Percentiles rank a stretch among this genome's conserved stretches.
phyloP scores from a whole-genome alignment of 2,888 invertebrate genomes.

The Ophraella communa region DNA sequence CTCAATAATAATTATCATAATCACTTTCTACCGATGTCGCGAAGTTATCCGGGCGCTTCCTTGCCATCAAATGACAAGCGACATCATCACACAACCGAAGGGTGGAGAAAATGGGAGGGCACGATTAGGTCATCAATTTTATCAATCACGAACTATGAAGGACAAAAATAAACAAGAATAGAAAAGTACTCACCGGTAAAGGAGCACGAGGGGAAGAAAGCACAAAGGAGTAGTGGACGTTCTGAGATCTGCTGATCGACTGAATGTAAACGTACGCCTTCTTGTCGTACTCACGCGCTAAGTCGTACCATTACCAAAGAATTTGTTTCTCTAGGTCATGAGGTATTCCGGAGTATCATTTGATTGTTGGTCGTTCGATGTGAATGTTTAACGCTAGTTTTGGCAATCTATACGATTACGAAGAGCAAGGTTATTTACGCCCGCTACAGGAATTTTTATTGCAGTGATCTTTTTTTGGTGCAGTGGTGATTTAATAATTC shows the following conservation, averaged over 20 bases:
- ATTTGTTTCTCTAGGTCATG: slow-evolving; percentile 56
- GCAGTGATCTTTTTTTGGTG: not conserved
- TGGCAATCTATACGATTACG: slow-evolving; percentile 30
- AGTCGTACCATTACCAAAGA: slow-evolving; percentile 49
- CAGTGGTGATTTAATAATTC: not conserved
- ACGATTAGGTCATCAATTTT: slow-evolving; percentile 37
- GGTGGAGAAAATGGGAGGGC: slow-evolving; percentile 36
- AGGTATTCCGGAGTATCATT: slow-evolving; percentile 51
- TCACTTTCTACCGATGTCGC: not conserved
- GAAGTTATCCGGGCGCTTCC: not conserved
- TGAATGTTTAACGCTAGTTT: slow-evolving; percentile 25
- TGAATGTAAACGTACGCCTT: slow-evolving; percentile 51
- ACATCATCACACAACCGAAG: slow-evolving; percentile 2
- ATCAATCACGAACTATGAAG: slow-evolving; percentile 9
- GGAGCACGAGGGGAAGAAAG: slow-evolving; percentile 46
- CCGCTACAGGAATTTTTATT: not conserved
- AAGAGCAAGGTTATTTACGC: slow-evolving; percentile 27
- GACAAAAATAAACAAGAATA: slow-evolving; percentile 18
- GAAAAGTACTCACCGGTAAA: slow-evolving; percentile 44
- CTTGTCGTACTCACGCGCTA: slow-evolving; percentile 50
- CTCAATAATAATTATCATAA: not conserved
- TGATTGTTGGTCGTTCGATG: slow-evolving; percentile 40
- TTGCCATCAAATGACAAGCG: slow-evolving; percentile 4
- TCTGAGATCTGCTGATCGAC: slow-evolving; percentile 54
- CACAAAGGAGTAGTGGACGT: slow-evolving; percentile 52